Conservation (phyloP, 2,888 invertebrate species). For the Plemyria rubiginata region DNA sequence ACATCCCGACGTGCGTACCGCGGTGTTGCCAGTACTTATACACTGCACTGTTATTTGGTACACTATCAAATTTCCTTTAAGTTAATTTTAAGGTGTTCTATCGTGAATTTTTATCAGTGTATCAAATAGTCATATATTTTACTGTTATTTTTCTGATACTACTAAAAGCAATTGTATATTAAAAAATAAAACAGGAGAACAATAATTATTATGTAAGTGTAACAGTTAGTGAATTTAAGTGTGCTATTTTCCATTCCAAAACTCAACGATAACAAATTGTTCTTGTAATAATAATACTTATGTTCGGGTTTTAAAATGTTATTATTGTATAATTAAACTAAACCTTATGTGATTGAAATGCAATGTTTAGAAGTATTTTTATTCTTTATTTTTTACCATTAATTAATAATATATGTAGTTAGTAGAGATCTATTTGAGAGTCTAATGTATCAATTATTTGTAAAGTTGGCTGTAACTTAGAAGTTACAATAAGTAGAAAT, state of each 20-base stretch:
- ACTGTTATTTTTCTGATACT: conserved; percentile 83
- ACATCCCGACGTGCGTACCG: conserved; percentile 69
- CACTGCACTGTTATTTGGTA: conserved; percentile 83
- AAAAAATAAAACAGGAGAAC: conserved; percentile 84
- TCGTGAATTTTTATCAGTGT: conserved; percentile 75
- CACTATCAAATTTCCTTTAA: conserved; percentile 68
- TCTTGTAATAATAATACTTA: conserved; percentile 74
- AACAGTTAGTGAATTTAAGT: conserved; percentile 85
- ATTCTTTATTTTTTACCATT: conserved; percentile 85
- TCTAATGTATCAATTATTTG: conserved; percentile 86
- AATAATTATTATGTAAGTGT: conserved; percentile 85
- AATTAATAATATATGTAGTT: conserved; percentile 77
- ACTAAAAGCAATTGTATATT: conserved; percentile 83
- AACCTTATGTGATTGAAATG: conserved; percentile 85
- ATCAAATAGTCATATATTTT: conserved; percentile 80
- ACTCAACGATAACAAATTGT: conserved; percentile 83
- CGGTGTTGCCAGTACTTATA: conserved; percentile 75
- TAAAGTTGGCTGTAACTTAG: conserved; percentile 85
- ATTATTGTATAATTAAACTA: conserved; percentile 84
- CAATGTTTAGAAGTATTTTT: conserved; percentile 85
- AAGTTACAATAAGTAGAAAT: conserved; percentile 84
- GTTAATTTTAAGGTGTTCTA: conserved; percentile 74
- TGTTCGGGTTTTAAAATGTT: conserved; percentile 84
- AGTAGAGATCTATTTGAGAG: conserved; percentile 85
- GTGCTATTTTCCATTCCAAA: conserved; percentile 85